Percentiles rank a stretch among this genome's conserved stretches.
These are phyloP conservation scores for Spizaetus ornatus DNA, from an alignment of 2,113 vertebrate species.

Conservation along the genomic window DNA sequence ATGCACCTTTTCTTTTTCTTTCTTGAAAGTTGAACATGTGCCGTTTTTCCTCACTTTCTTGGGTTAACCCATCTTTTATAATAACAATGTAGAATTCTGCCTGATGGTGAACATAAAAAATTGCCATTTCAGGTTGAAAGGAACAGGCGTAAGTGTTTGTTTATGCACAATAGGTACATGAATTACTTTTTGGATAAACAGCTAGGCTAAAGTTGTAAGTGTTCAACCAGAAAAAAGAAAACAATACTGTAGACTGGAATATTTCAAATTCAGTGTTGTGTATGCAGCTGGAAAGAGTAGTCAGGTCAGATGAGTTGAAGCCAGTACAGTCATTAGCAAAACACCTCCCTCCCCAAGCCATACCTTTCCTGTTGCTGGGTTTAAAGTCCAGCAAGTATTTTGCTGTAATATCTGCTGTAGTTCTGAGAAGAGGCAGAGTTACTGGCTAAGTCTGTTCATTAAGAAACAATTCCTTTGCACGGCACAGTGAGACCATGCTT, in stretches of 20 bases:
- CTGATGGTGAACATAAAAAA: slow-evolving; percentile 61
- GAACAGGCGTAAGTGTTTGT: background rate
- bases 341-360: background rate
- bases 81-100: slow-evolving; percentile 52
- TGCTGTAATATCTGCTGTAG: background rate
- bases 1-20: slow-evolving; percentile 43
- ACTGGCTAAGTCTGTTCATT: background rate
- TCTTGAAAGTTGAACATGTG: slow-evolving; percentile 25
- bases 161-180: slow-evolving; percentile 18
- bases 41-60: slow-evolving; percentile 36
- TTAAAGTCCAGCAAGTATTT: background rate
- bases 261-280: background rate
- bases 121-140: slow-evolving; percentile 39
- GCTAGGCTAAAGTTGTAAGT: background rate
- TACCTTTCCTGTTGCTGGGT: background rate
- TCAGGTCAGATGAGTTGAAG: background rate
- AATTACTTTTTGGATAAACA: background rate
- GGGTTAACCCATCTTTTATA: slow-evolving; percentile 47
- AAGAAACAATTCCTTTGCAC: background rate
- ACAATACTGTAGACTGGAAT: background rate
- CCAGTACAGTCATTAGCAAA: background rate
- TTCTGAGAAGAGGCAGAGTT: background rate
- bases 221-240: background rate
- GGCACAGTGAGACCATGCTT: background rate
- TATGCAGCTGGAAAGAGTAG: background rate